phyloP scores from a whole-genome alignment of 2,113 vertebrate species.

The Tursiops truncatus region DNA sequence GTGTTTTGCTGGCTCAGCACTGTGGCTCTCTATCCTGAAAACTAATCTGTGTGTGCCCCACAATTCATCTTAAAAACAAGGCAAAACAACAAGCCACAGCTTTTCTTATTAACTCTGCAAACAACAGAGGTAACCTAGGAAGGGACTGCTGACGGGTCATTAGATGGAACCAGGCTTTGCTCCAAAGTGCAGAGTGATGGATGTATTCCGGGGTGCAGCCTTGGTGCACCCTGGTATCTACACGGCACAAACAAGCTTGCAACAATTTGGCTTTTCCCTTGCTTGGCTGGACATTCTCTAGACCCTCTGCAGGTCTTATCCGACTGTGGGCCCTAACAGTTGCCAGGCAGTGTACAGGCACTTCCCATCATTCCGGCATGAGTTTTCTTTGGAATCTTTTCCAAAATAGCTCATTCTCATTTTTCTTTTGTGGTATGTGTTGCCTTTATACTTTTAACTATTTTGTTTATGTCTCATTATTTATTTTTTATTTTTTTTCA shows the following conservation, averaged over 20 bases:
- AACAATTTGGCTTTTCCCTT: neutral
- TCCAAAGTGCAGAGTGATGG: neutral
- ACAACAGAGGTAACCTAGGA: neutral
- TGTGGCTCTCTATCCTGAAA: neutral
- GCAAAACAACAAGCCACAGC: neutral
- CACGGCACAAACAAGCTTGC: neutral
- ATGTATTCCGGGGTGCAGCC: neutral
- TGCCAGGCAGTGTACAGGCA: accelerated
- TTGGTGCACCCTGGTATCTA: neutral
- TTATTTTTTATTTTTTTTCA: neutral
- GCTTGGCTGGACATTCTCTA: neutral
- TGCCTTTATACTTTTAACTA: neutral
- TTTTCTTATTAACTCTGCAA: neutral
- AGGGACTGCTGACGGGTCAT: neutral
- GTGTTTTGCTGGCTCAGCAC: neutral
- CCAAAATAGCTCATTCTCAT: neutral
- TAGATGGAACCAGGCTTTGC: neutral
- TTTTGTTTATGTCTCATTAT: neutral
- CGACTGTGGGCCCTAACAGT: accelerated
- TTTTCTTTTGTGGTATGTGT: neutral
- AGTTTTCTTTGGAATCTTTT: neutral
- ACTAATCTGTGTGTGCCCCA: neutral
- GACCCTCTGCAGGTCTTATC: neutral
- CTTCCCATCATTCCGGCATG: no score
- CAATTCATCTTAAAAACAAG: neutral